phyloP scores from a whole-genome alignment of 2,888 invertebrate genomes.

The Harpalus rubripes region DNA sequence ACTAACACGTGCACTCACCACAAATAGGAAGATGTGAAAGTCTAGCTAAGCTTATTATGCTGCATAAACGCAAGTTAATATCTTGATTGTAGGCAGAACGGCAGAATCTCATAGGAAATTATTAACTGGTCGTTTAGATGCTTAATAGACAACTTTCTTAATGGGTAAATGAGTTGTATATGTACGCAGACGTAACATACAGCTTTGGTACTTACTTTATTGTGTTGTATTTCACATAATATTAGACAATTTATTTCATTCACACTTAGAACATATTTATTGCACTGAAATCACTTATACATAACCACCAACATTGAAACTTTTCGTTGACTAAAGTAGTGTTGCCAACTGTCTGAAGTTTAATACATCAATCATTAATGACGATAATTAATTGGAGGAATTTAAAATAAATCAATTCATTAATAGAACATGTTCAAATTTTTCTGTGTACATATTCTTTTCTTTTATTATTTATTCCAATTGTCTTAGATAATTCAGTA shows the following conservation, averaged over 20 bases:
- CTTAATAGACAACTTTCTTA: slow-evolving; percentile 42
- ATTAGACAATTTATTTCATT: neutral
- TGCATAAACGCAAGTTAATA: slow-evolving; percentile 32
- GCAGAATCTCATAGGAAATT: slow-evolving; percentile 38
- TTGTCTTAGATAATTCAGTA: no score
- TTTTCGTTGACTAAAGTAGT: neutral
- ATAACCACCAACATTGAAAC: neutral
- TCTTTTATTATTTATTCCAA: no score
- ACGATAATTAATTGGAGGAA: no score
- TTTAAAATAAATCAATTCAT: no score
- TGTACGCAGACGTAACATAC: neutral
- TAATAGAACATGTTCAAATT: no score
- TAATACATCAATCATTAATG: no score
- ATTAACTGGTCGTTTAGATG: slow-evolving; percentile 39
- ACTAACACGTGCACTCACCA: slow-evolving; percentile 22
- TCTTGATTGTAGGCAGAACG: slow-evolving; percentile 47
- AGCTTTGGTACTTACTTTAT: neutral
- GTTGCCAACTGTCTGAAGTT: neutral
- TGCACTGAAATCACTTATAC: neutral
- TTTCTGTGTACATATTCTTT: no score
- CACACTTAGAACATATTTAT: neutral
- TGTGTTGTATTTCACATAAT: neutral
- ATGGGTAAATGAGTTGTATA: neutral
- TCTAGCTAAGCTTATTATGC: slow-evolving; percentile 29
- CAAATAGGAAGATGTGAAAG: slow-evolving; percentile 40